Base-by-base conservation (phyloP, 1,140 invertebrate species). In the Papilio glaucus region DNA sequence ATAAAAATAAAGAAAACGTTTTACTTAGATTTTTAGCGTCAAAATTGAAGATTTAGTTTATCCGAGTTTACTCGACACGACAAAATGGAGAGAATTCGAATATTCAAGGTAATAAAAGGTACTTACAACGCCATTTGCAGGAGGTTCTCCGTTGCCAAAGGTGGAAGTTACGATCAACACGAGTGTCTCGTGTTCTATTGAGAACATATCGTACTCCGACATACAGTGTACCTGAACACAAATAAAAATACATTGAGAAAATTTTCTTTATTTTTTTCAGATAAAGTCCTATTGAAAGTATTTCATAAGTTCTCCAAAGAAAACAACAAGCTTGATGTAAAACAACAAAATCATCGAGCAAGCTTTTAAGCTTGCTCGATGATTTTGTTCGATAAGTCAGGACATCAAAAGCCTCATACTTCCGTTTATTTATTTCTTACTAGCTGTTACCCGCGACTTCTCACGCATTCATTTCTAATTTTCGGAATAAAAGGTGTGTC, bases 71-170 rank as follows among this genome's bases (percentile, higher is more conserved):
- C 26, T 61, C 60, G 26, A 33, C 49, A 24, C 21, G 5, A 57
- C 18, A 33, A 33, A 33, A 33, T 33, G 6, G 13, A 15, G 60
- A 62, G 60, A 62, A 62, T 62, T 29, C 33, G 18, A 24, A 53
- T 26, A 69, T 69, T 33, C 45, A 29, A 69, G n/a, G 24, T 37
- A 42, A 33, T 53, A 73, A 67, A 33, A 63, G 73, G 53, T 72
- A 80, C 81, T 78, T 74, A 91, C 95, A 95, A 98, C 97, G 78
- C 98, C 98, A 90, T 99, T 99, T 93, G 98, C 98, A 6, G 98
- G 98, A n/a, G 98, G 98, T 94, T 99, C 98, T 0, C 98, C 98
- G 89, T 99, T 99, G 49, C 98, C 98, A 89, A 99, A 99, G 4
- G 98, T 99, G n/a, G 98, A 99, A 39, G 98, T 97, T 6, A 99